Evolutionary conservation across 2,888 invertebrate species (phyloP), one percentile per base, ranked within the genome.

Genomic region (Fragum fragum): DNA sequence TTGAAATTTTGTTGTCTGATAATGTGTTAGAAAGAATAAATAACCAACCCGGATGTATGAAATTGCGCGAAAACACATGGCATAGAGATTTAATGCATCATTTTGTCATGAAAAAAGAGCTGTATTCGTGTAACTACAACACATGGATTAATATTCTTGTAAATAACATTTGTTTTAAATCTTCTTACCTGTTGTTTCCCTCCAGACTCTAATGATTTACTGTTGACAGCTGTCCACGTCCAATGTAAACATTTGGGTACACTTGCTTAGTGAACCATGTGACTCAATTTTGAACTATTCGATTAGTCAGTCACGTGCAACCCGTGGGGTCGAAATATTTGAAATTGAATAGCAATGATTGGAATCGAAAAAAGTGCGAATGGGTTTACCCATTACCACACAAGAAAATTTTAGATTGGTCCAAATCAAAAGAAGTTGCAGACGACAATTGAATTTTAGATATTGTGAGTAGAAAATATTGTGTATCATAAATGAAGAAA

Each of bases 191-290:
- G n/a, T 47, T 18, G n/a, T 47, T 18, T 47, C 47, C 7, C 47
- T 18, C 7, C 47, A 9, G 47, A 47, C 47, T 47, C 47, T 5
- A 18, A 16, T 47, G n/a, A 9, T 47, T 47, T n/a, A 18, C 18
- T 47, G 47, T 23, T 63, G 63, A 63, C 63, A 63, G 63, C 21
- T 36, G 36, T 63, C 63, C 32, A 36, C 63, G 63, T 63, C n/a
- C 36, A n/a, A 14, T 36, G 32, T 32, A 63, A 63, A 63, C 63
- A 63, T 23, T 28, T 5, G n/a, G 63, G 21, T 29, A 36, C 63
- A 63, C 63, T 63, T 36, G 63, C 18, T 63, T 63, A 32, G 63
- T 63, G 36, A 63, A 63, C 32, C 36, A 59, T 28, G 32, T 57
- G 57, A 57, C n/a, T 57, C 57, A 63, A 16, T 18, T 36, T n/a